Evolutionary conservation across 2,113 vertebrate species (phyloP).

Genomic region (Laticauda colubrina): DNA sequence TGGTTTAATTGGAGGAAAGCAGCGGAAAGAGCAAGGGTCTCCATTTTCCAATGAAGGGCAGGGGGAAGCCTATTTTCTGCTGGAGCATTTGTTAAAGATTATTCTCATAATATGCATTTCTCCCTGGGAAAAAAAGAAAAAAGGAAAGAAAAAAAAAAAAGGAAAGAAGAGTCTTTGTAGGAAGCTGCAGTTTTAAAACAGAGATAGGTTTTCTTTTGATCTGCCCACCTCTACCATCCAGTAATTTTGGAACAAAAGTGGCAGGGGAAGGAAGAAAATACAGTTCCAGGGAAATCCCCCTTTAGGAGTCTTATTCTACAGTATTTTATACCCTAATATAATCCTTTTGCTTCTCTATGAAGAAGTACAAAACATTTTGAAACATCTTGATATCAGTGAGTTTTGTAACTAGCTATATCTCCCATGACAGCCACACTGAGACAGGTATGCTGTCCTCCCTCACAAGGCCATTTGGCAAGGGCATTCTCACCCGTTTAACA

Average conservation of each 20-base stretch:
- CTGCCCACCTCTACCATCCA: not conserved
- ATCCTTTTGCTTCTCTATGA: not conserved
- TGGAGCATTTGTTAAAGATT: not conserved
- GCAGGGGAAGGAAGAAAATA: not conserved
- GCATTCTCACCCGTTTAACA: not conserved
- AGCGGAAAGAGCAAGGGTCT: constrained; percentile 34
- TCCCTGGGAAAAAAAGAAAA: constrained; percentile 3
- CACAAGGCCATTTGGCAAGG: not conserved
- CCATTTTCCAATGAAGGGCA: constrained; percentile 1
- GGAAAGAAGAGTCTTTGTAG: not conserved
- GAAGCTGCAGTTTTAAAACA: not conserved
- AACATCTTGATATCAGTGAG: not conserved
- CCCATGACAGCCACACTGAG: not conserved
- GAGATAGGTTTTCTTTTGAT: not conserved
- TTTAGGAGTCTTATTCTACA: not conserved
- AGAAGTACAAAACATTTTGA: not conserved
- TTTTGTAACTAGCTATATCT: not conserved
- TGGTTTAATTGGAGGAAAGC: constrained; percentile 12
- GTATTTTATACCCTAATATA: not conserved
- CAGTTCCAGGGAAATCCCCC: not conserved
- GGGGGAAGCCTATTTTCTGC: not conserved
- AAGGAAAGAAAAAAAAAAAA: not conserved
- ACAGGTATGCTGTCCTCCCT: not conserved
- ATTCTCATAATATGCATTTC: constrained; percentile 27
- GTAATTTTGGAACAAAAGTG: not conserved